Base-by-base conservation (phyloP, 2,888 invertebrate species). In the Macrophya alboannulata region DNA sequence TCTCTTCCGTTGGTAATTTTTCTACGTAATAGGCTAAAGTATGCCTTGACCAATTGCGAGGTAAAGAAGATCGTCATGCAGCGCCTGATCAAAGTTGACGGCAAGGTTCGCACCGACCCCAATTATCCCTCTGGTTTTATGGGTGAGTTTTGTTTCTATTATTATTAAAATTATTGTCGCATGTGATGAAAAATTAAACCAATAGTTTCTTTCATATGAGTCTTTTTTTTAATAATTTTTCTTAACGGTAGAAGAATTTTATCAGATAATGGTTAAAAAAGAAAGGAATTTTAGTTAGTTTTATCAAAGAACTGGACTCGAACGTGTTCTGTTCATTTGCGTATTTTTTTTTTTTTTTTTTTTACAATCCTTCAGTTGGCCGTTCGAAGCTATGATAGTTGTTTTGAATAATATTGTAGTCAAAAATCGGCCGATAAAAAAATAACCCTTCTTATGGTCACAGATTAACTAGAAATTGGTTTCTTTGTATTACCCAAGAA, bases 31-130 rank as follows among this genome's bases (percentile, higher is more conserved):
- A 96, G 99, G 89, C 96, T 99, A 88, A 99, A 99, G 96, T 99
- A 99, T 95, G 99, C 99, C 72, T 95, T 99, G 89, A 99, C 99
- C 87, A 98, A 98, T 90, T 96, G 97, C 90, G 99, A 99, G 95
- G 99, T 99, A 45, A 98, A 97, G 87, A 99, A 99, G 95, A 99
- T 99, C 92, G 97, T 99, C 82, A 99, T 98, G 97, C 99, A 99
- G 95, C 96, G 99, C 86, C 95, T 99, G 86, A 98, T 99, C 93
- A 99, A 99, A 94, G 98, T 99, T 88, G 99, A 99, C 93, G 99
- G 99, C 89, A 99, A 99, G 95, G 97, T 99, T 84, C 96, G 99
- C 91, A 99, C 99, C 40, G 99, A 99, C 92, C 97, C 98, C 87
- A 99, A 98, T 90, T 99, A 97, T 94, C 99, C 99, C 84, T 97